These are phyloP conservation scores for Chionoecetes opilio DNA, from an alignment of 1,140 invertebrate species.

Conservation along the genomic window DNA sequence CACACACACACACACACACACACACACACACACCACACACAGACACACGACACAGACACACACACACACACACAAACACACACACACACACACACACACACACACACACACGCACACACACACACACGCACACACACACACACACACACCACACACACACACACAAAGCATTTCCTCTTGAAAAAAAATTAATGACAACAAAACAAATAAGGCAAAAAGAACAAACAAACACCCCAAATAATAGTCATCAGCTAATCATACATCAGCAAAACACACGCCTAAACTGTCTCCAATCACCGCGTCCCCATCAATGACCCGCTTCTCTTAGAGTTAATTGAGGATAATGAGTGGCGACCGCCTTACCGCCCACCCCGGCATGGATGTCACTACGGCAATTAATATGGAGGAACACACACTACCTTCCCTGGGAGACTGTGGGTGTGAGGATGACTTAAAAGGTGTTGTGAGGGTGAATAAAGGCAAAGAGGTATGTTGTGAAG, in stretches of 20 bases:
- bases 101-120: neutral
- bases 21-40: slow-evolving; percentile 23
- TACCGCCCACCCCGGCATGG: neutral
- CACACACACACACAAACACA: slow-evolving; percentile 7
- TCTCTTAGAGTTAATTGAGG: neutral
- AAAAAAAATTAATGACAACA: neutral
- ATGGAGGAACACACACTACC: neutral
- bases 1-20: too few species aligned
- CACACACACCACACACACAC: too few species aligned
- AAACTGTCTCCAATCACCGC: neutral
- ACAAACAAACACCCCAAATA: neutral
- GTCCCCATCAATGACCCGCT: neutral
- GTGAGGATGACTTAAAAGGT: neutral
- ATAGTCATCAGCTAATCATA: neutral
- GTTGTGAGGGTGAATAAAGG: neutral
- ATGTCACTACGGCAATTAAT: neutral
- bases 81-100: neutral
- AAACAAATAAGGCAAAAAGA: neutral
- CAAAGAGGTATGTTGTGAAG: neutral
- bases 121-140: too few species aligned
- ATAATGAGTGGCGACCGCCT: neutral
- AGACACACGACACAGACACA: neutral
- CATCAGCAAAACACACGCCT: neutral
- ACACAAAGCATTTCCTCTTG: neutral
- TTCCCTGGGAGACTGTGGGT: neutral